A percentile compares a stretch with the other conserved stretches of the same genome.
Evolutionary conservation across 2,797 vertebrate species (phyloP).

Genomic region (Falco naumanni): DNA sequence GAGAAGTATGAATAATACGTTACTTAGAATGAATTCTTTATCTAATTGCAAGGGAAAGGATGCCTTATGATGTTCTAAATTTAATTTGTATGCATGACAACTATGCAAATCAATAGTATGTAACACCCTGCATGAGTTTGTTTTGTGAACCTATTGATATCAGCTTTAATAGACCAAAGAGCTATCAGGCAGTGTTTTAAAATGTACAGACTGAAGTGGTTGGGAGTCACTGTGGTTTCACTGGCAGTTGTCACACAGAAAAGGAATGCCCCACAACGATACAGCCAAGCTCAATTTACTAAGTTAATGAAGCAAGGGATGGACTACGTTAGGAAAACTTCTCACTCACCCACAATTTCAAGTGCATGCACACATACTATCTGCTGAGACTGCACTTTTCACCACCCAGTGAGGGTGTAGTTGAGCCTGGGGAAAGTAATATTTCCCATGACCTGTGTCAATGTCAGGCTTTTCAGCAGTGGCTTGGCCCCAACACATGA

Average conservation of each 20-base stretch:
- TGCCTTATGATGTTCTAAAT: background rate
- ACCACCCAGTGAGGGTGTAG: background rate
- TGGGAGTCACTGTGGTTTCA: background rate
- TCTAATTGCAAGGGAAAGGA: background rate
- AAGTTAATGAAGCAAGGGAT: background rate
- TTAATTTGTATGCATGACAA: background rate
- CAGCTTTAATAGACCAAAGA: background rate
- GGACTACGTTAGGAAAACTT: background rate
- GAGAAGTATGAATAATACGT: background rate
- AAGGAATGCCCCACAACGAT: background rate
- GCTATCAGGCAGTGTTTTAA: background rate
- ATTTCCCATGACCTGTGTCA: background rate
- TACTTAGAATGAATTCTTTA: background rate
- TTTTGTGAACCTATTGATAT: background rate
- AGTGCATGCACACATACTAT: no score
- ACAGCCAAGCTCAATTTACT: background rate
- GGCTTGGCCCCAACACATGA: background rate
- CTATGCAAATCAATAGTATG: background rate
- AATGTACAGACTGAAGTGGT: background rate
- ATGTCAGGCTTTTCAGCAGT: background rate
- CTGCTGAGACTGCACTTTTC: background rate
- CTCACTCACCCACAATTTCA: background rate
- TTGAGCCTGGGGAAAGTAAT: background rate
- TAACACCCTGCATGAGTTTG: background rate
- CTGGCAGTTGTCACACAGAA: background rate